These are phyloP conservation scores for Cassiopea andromeda DNA, from an alignment of 30 jellyfish, hydroid and myxozoan species.

Conservation along the genomic window DNA sequence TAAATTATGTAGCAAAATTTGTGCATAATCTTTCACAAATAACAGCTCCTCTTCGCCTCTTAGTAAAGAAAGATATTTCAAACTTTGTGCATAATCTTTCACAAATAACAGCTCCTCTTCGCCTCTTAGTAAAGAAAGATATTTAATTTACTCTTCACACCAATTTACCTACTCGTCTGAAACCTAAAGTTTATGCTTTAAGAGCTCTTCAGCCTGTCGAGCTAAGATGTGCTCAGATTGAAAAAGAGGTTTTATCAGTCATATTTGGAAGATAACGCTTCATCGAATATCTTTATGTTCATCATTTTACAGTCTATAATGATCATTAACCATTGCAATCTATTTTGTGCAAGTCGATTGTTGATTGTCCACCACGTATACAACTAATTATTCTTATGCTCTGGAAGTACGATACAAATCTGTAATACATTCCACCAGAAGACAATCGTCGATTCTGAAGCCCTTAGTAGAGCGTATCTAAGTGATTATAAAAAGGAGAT, in stretches of 20 bases:
- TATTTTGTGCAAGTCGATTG: constrained; percentile 15
- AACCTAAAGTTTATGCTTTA: constrained; percentile 58
- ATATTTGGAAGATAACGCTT: constrained; percentile 1
- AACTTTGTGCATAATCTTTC: constrained; percentile 13
- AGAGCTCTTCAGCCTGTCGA: constrained; percentile 26
- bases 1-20: constrained; percentile 66
- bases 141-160: background rate
- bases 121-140: background rate
- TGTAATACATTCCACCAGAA: constrained; percentile 13
- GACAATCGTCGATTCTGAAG: constrained; percentile 32
- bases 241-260: constrained; percentile 17
- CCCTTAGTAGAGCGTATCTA: constrained; percentile 68
- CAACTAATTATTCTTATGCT: constrained; percentile 46
- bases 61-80: constrained; percentile 29
- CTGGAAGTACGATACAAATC: constrained; percentile 25
- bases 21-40: constrained; percentile 26
- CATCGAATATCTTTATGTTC: constrained; percentile 48
- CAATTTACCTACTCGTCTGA: background rate
- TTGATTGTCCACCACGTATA: constrained; percentile 48
- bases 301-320: constrained; percentile 21
- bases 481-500: constrained; percentile 41
- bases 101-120: constrained; percentile 31
- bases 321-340: constrained; percentile 59
- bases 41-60: constrained; percentile 58
- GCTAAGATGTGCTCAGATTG: constrained; percentile 39